Conservation (phyloP, 1,140 invertebrate genomes). For the Watersipora subatra region DNA sequence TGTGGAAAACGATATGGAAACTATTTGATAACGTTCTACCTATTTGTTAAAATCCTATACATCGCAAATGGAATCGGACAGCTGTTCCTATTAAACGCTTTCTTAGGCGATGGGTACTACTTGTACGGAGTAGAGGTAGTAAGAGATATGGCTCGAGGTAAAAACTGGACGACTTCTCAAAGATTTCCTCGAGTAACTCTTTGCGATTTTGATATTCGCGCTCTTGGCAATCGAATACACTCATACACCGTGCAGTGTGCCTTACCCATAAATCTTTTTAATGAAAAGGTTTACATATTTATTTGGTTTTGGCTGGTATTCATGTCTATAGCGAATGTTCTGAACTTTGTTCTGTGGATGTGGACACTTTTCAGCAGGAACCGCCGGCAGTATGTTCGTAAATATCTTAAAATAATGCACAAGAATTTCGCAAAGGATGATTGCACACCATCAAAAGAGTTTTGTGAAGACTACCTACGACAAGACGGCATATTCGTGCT, state of each 20-base stretch:
- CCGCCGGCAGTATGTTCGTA: conserved; percentile 28
- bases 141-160: conserved; percentile 25
- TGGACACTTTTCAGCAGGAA: conserved; percentile 22
- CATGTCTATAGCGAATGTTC: conserved; percentile 22
- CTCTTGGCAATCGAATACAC: conserved; percentile 36
- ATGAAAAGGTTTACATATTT: conserved; percentile 43
- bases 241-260: conserved; percentile 39
- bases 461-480: conserved; percentile 27
- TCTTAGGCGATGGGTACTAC: conserved; percentile 39
- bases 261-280: conserved; percentile 43
- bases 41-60: conserved; percentile 40
- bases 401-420: conserved; percentile 29
- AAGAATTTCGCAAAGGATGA: conserved; percentile 23
- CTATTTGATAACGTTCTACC: conserved; percentile 42
- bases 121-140: conserved; percentile 37
- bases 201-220: conserved; percentile 44
- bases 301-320: conserved; percentile 37
- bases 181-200: conserved; percentile 44
- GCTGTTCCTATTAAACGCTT: conserved; percentile 40
- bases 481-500: conserved; percentile 35
- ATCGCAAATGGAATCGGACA: conserved; percentile 40
- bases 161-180: conserved; percentile 30
- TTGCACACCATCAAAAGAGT: conserved; percentile 10
- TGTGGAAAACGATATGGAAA: conserved; percentile 42
- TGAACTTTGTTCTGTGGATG: conserved; percentile 29